Percentiles rank a stretch among this genome's conserved stretches.
phyloP scores from a whole-genome alignment of 1,140 invertebrate species.

The Saxidomus purpurata region DNA sequence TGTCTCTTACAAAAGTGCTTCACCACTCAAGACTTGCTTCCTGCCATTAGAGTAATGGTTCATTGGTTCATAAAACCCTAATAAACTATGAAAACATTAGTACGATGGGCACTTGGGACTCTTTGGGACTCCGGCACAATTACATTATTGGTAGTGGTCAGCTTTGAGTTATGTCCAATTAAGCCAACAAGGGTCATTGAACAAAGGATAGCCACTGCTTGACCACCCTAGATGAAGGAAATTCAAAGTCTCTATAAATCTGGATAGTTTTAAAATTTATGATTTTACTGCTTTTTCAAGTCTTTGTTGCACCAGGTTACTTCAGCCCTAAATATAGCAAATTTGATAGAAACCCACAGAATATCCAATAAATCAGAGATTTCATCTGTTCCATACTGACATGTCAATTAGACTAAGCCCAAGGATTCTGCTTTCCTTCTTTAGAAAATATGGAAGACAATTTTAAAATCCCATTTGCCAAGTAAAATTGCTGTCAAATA shows the following conservation, averaged over 20 bases:
- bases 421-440: neutral
- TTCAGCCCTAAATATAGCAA: neutral
- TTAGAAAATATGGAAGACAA: slow-evolving; percentile 30
- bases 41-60: slow-evolving; percentile 12
- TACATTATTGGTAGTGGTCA: slow-evolving; percentile 13
- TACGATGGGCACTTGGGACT: neutral
- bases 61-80: neutral
- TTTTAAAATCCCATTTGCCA: slow-evolving; percentile 19
- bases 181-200: slow-evolving; percentile 21
- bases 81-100: slow-evolving; percentile 10
- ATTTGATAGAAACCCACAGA: neutral
- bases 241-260: neutral
- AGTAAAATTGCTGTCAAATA: slow-evolving; percentile 22
- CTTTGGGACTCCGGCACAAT: neutral
- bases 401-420: neutral
- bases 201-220: neutral
- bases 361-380: neutral
- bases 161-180: slow-evolving; percentile 30
- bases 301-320: neutral
- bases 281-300: neutral
- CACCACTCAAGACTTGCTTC: slow-evolving; percentile 8
- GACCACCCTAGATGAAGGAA: slow-evolving; percentile 3
- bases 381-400: neutral
- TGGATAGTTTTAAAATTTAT: neutral
- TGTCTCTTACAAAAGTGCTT: slow-evolving; percentile 4